Evolutionary conservation across 2,888 invertebrate species (phyloP).

Genomic region (Atrina japonica): DNA sequence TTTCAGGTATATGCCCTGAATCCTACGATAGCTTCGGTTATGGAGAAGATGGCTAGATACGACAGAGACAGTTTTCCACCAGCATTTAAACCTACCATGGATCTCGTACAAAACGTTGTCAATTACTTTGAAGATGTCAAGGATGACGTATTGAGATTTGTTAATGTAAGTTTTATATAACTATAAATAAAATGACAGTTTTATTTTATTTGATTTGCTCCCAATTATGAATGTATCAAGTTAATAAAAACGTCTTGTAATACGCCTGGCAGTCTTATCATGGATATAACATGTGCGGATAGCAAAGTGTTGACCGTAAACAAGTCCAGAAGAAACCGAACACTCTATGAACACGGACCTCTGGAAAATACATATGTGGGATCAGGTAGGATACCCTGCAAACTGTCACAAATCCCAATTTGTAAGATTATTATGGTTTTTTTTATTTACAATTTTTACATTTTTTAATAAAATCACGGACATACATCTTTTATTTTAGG

Average conservation of each 20-base stretch:
- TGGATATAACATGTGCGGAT: no score
- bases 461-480: neutral
- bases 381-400: no score
- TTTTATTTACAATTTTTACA: constrained; percentile 1
- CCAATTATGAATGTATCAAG: no score
- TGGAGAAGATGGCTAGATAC: constrained; percentile 51
- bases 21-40: constrained; percentile 40
- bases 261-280: no score
- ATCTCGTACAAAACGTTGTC: constrained; percentile 50
- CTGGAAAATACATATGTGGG: neutral
- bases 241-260: no score
- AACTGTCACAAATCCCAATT: neutral
- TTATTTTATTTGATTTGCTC: neutral
- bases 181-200: neutral
- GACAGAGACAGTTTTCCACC: constrained; percentile 55
- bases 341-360: neutral
- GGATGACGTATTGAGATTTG: constrained; percentile 62
- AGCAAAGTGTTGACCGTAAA: no score
- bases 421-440: neutral
- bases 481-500: constrained; percentile 46
- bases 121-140: constrained; percentile 59
- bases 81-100: constrained; percentile 44
- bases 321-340: neutral
- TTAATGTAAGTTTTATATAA: constrained; percentile 60
- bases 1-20: constrained; percentile 50